Base-by-base conservation (phyloP, 2,113 vertebrate species). In the Zootoca vivipara region DNA sequence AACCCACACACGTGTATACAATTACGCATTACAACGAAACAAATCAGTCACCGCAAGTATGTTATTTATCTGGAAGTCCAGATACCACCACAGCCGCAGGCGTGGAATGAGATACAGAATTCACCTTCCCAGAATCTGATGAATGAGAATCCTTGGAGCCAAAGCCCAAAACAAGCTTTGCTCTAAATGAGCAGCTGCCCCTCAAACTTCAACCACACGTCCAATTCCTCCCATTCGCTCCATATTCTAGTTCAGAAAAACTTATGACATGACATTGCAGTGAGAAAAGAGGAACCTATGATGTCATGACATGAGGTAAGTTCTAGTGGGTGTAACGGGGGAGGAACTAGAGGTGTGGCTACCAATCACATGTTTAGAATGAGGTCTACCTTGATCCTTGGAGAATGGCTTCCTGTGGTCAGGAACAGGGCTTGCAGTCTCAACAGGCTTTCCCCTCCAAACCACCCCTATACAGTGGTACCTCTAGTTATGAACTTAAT, bases 11-110 rank as follows among this genome's bases (percentile, higher is more conserved):
- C 16, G 4, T 38, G 35, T 90, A 73, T 87, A 73, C 87, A 73
- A 85, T 85, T 91, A 81, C 84, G 33, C 15, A 81, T 8, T 78
- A 64, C 5, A 83, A 24, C 16, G 42, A 33, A 90, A 88, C 1
- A 91, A 85, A 87, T 83, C 83, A 80, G 40, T 64, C 80, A 62
- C 42, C 15, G 20, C n/a, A 72, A 15, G 69, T 58, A 64, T 78
- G 80, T 15, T 85, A 79, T 18, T 56, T 52, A 78, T 83, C 81
- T 38, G 73, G 81, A 83, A 77, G 46, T 30, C 5, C 42, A 69
- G 81, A n/a, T n/a, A 56, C n/a, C 20, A 56, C 30, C 77, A 20
- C 35, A 82, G 56, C 30, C 28, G 1, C 38, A 74, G 3, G 7
- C 30, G 67, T 26, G 24, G 13, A 12, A 42, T 58, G 64, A 82